Evolutionary conservation across 2,113 vertebrate genomes (phyloP).

Genomic region (Cisticola juncidis): DNA sequence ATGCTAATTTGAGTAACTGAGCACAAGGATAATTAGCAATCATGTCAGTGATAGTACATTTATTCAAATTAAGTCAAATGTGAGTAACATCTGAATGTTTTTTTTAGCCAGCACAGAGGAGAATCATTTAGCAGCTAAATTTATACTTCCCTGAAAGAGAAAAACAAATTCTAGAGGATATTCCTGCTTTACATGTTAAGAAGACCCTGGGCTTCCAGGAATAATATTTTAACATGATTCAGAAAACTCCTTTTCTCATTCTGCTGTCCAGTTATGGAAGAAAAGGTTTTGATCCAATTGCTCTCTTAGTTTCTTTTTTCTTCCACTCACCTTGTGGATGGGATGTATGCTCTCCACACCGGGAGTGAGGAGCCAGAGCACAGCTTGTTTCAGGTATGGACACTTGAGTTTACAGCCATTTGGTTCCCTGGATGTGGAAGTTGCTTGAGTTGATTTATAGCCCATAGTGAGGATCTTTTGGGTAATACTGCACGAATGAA

Average conservation of each 20-base stretch:
- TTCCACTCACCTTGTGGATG: neutral
- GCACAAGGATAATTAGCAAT: neutral
- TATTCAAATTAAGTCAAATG: conserved; percentile 1
- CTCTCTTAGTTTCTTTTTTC: neutral
- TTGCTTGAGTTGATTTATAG: neutral
- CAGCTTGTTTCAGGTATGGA: neutral
- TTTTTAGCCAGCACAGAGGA: neutral
- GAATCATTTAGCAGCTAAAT: neutral
- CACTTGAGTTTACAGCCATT: neutral
- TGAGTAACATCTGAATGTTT: neutral
- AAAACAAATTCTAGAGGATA: neutral
- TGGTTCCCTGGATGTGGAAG: neutral
- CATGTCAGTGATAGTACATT: neutral
- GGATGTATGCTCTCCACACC: neutral
- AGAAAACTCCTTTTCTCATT: neutral
- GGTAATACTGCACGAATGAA: neutral
- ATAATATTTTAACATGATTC: neutral
- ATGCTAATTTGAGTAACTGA: neutral
- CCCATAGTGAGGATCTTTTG: neutral
- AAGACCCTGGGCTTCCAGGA: neutral
- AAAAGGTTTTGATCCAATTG: neutral
- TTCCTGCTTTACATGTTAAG: neutral
- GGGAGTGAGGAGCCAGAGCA: neutral
- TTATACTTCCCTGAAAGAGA: neutral
- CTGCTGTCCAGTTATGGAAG: neutral